Percentiles rank a stretch among this genome's conserved stretches.
phyloP scores from a whole-genome alignment of 53 echinoderm and acorn worm genomes.

The Stichopus horrens region DNA sequence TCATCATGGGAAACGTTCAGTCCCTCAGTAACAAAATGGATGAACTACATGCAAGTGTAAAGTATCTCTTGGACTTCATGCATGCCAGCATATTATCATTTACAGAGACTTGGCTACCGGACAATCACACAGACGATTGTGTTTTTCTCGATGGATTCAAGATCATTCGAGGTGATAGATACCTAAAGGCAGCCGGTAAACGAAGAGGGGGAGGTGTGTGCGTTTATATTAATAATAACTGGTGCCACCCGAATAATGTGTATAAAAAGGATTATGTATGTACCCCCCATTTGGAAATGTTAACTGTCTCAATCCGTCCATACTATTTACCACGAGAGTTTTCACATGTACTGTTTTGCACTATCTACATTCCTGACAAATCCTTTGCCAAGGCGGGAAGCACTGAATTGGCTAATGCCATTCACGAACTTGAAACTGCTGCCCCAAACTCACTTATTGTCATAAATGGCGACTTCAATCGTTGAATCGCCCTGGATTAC shows the following conservation, averaged over 20 bases:
- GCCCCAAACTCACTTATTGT: neutral
- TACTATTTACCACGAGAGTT: slow-evolving; percentile 36
- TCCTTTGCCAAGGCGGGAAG: slow-evolving; percentile 34
- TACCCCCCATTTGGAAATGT: slow-evolving; percentile 16
- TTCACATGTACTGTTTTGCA: slow-evolving; percentile 6
- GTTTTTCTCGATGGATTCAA: slow-evolving; percentile 19
- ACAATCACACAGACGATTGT: neutral
- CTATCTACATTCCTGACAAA: slow-evolving; percentile 23
- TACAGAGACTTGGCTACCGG: slow-evolving; percentile 28
- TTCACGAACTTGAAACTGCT: slow-evolving; percentile 32
- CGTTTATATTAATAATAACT: slow-evolving; percentile 25
- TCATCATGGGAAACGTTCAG: slow-evolving; percentile 37
- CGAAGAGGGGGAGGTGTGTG: slow-evolving; percentile 3
- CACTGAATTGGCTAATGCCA: slow-evolving; percentile 5
- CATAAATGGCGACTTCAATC: neutral
- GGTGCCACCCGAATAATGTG: slow-evolving; percentile 44
- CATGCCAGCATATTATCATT: neutral
- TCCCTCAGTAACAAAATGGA: slow-evolving; percentile 38
- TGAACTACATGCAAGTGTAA: slow-evolving; percentile 18
- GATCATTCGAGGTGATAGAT: slow-evolving; percentile 1
- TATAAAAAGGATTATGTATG: slow-evolving; percentile 26
- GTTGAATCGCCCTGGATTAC: neutral
- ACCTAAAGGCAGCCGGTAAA: slow-evolving; percentile 17
- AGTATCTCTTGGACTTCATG: neutral
- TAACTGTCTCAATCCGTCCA: slow-evolving; percentile 14